These are phyloP conservation scores for Porites rus DNA, from an alignment of 92 coral and sea anemone species.

Conservation along the genomic window DNA sequence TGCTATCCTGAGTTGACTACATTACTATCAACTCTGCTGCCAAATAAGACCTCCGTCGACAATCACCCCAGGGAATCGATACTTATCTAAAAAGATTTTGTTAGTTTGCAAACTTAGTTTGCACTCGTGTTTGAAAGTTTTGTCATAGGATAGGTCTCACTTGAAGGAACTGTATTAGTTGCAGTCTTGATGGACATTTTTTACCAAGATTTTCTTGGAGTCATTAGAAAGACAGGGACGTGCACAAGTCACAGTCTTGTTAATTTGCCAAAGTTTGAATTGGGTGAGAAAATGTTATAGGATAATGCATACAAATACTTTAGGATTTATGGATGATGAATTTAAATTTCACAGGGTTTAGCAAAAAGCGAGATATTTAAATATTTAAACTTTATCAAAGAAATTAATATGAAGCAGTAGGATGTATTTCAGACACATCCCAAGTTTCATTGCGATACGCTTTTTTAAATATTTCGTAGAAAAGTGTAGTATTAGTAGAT, in stretches of 20 bases:
- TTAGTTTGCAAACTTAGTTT: neutral
- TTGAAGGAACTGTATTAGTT: too few species aligned
- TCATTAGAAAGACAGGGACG: neutral
- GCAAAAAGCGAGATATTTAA: neutral
- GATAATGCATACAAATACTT: too few species aligned
- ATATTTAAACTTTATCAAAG: too few species aligned
- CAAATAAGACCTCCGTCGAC: neutral
- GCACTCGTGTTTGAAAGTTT: too few species aligned
- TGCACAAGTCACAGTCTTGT: too few species aligned
- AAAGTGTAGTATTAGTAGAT: too few species aligned
- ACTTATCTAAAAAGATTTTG: conserved; percentile 17
- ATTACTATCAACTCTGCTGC: conserved; percentile 50
- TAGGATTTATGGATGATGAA: neutral
- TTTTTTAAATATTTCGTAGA: too few species aligned
- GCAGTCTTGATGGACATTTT: neutral
- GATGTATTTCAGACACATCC: neutral
- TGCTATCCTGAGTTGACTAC: conserved; percentile 64
- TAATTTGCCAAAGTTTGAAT: too few species aligned
- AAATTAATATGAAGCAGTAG: too few species aligned
- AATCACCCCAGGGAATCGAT: conserved; percentile 28
- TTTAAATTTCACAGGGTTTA: too few species aligned
- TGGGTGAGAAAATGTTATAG: neutral
- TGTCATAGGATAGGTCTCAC: too few species aligned
- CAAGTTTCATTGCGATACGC: neutral
- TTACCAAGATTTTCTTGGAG: neutral